A percentile compares a stretch with the other conserved stretches of the same genome.
phyloP scores from a whole-genome alignment of 2,113 vertebrate genomes.

The Nanger granti region DNA sequence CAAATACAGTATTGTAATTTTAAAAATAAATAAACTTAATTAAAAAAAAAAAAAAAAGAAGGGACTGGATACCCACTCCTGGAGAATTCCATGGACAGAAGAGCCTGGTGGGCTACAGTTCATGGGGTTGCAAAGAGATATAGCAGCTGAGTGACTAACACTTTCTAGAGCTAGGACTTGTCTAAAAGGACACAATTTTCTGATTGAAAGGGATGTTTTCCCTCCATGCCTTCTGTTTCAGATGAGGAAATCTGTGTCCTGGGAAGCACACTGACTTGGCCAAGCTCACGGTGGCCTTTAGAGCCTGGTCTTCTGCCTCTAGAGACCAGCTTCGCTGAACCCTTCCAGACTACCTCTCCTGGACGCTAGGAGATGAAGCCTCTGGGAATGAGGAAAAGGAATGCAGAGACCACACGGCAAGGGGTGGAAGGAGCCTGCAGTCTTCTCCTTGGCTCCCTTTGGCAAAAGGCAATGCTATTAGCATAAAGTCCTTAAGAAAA shows the following conservation, averaged over 20 bases:
- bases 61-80: neutral
- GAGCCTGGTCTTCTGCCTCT: neutral
- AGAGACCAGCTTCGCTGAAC: neutral
- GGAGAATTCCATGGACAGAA: neutral
- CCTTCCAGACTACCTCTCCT: neutral
- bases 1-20: no score
- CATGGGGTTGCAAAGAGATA: neutral
- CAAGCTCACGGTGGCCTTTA: neutral
- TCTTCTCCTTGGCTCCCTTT: neutral
- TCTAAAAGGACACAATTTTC: neutral
- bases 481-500: neutral
- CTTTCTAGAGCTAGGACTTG: neutral
- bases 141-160: neutral
- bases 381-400: neutral
- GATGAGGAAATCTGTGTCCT: neutral
- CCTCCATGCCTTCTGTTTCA: neutral
- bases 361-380: neutral
- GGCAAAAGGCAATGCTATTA: neutral
- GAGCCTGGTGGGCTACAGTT: neutral
- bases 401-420: neutral
- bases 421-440: neutral
- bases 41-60: no score
- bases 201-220: neutral
- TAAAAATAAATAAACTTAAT: no score
- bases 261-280: neutral